Percentiles rank a stretch among this genome's conserved stretches.
Conservation (phyloP, 2,797 vertebrate species). For the Masticophis lateralis region DNA sequence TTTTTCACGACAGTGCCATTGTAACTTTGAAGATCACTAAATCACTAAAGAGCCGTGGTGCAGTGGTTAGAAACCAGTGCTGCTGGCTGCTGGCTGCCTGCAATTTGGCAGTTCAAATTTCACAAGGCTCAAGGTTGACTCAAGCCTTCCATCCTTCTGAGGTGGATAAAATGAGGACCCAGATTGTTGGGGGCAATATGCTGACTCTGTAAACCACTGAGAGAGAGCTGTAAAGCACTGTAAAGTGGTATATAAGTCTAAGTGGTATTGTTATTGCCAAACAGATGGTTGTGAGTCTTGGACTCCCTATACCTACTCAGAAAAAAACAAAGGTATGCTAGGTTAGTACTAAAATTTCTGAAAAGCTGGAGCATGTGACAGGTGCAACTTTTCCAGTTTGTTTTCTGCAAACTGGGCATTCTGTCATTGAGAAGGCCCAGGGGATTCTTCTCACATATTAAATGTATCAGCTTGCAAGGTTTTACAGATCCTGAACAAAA, state of each 20-base stretch:
- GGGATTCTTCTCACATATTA: background rate
- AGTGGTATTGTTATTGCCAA: background rate
- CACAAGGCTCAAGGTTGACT: no score
- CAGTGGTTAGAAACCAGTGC: no score
- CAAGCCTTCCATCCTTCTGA: no score
- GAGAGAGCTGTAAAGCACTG: no score
- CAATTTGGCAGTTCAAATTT: no score
- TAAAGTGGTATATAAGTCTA: no score
- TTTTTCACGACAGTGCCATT: background rate
- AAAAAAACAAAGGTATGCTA: background rate
- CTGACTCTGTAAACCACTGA: no score
- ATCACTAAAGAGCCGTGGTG: no score
- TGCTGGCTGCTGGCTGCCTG: no score
- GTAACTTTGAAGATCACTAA: background rate
- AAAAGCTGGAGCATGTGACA: background rate
- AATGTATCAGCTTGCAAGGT: background rate
- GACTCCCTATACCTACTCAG: background rate
- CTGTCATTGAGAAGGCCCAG: background rate
- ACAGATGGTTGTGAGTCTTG: background rate
- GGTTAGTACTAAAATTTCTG: background rate
- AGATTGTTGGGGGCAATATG: no score
- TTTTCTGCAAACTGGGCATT: background rate
- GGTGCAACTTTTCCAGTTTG: background rate
- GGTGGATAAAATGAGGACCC: no score
- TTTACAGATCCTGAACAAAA: background rate